Conservation (phyloP, 2,797 vertebrate genomes). For the Halcyon leucocephala region DNA sequence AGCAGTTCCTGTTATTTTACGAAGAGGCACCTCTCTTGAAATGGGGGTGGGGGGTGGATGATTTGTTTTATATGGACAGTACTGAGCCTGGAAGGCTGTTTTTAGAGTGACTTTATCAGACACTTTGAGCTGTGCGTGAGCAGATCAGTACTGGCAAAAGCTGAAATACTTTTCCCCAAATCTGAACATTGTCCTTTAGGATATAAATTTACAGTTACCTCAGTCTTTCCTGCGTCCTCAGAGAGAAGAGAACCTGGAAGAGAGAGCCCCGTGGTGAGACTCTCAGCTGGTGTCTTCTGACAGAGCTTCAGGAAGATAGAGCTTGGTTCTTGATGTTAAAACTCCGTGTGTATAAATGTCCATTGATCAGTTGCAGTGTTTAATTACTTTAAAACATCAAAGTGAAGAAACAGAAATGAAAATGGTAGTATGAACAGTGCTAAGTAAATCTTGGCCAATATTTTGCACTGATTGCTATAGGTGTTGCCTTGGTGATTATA, state of each 20-base stretch:
- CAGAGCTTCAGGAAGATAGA: not conserved
- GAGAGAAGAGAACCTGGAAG: not conserved
- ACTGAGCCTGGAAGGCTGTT: not conserved
- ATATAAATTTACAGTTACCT: not conserved
- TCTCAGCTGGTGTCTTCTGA: not conserved
- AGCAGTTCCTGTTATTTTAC: not conserved
- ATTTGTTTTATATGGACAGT: not conserved
- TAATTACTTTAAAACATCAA: not conserved
- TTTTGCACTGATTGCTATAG: not conserved
- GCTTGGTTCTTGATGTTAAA: not conserved
- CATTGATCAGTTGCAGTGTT: not conserved
- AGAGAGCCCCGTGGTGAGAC: not conserved
- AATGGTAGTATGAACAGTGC: not conserved
- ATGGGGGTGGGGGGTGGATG: rapidly evolving
- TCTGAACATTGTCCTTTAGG: not conserved
- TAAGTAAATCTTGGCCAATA: not conserved
- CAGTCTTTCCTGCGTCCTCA: not conserved
- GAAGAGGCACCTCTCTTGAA: not conserved
- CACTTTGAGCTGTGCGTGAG: not conserved
- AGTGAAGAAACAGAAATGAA: not conserved
- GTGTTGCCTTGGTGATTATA: not conserved
- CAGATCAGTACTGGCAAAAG: not conserved
- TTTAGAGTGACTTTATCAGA: not conserved
- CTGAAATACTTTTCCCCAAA: not conserved
- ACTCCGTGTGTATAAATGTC: not conserved